A percentile compares a stretch with the other conserved stretches of the same genome.
Evolutionary conservation across 2,888 invertebrate species (phyloP).

Genomic region (Acanthoscelides obtectus): DNA sequence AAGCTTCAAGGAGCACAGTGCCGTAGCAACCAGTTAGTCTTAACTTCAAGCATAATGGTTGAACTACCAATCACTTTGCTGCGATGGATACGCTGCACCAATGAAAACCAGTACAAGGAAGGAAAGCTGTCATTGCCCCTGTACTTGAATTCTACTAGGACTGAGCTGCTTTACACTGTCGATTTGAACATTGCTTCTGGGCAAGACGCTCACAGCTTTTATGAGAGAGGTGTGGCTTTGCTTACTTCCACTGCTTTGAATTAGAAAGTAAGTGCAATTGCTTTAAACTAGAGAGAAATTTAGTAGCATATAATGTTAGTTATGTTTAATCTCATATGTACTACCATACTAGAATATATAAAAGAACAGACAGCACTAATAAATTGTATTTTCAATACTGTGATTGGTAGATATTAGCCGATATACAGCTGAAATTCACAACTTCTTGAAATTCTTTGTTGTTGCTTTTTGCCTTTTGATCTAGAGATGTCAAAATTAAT

Average conservation of each 20-base stretch:
- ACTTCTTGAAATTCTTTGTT: no score
- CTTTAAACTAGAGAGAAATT: neutral
- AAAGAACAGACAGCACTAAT: no score
- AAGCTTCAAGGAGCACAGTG: conserved; percentile 96
- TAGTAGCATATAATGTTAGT: neutral
- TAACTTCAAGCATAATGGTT: conserved; percentile 93
- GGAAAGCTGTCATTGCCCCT: conserved; percentile 87
- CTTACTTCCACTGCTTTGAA: conserved; percentile 89
- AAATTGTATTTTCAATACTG: no score
- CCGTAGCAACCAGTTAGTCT: conserved; percentile 80
- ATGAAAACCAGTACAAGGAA: conserved; percentile 47
- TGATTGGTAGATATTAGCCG: no score
- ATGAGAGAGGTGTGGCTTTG: conserved; percentile 96
- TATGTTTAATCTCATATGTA: no score
- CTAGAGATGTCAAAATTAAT: no score
- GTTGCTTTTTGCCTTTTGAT: no score
- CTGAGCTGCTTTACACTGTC: conserved; percentile 91
- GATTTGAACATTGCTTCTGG: conserved; percentile 88
- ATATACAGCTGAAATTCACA: no score
- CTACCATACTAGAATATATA: no score
- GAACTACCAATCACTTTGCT: conserved; percentile 86
- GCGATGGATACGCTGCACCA: conserved; percentile 65
- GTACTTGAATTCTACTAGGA: conserved; percentile 93
- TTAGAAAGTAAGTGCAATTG: conserved; percentile 35
- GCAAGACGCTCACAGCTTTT: conserved; percentile 93